Evolutionary conservation across 2,113 vertebrate species (phyloP).

Genomic region (Myotis brandtii): DNA sequence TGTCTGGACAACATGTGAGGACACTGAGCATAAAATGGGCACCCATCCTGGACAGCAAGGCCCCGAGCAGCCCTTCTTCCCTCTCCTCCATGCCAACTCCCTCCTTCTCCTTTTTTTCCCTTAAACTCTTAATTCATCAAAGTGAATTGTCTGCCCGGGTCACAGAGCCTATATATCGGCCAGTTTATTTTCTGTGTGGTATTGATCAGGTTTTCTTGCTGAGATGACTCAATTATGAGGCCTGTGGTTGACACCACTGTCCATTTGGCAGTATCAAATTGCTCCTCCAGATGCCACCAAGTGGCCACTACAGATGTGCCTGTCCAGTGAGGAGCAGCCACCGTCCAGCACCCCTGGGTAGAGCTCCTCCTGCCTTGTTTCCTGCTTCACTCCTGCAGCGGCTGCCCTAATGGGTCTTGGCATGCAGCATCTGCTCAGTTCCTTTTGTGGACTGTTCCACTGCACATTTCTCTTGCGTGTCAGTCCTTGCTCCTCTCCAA

Average conservation of each 20-base stretch:
- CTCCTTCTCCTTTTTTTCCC: background rate
- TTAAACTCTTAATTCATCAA: background rate
- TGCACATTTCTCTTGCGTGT: rapidly evolving
- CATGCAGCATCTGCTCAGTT: rapidly evolving
- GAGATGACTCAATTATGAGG: background rate
- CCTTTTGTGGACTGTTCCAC: background rate
- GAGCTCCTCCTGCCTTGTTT: background rate
- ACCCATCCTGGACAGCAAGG: rapidly evolving
- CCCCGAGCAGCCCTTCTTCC: rapidly evolving
- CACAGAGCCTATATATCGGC: rapidly evolving
- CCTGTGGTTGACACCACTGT: background rate
- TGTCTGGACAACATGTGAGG: rapidly evolving
- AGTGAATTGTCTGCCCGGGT: rapidly evolving
- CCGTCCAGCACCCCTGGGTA: rapidly evolving
- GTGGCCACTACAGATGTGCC: background rate
- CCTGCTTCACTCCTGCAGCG: rapidly evolving
- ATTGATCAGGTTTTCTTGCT: background rate
- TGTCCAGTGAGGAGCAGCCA: rapidly evolving
- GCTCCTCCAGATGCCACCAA: background rate
- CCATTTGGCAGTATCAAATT: rapidly evolving
- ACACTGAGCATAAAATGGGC: rapidly evolving
- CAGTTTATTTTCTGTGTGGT: rapidly evolving
- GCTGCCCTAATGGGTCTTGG: background rate
- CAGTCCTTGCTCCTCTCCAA: background rate
- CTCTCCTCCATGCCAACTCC: rapidly evolving